Conservation (phyloP, 2,888 invertebrate genomes). For the Auanema freiburgensis region DNA sequence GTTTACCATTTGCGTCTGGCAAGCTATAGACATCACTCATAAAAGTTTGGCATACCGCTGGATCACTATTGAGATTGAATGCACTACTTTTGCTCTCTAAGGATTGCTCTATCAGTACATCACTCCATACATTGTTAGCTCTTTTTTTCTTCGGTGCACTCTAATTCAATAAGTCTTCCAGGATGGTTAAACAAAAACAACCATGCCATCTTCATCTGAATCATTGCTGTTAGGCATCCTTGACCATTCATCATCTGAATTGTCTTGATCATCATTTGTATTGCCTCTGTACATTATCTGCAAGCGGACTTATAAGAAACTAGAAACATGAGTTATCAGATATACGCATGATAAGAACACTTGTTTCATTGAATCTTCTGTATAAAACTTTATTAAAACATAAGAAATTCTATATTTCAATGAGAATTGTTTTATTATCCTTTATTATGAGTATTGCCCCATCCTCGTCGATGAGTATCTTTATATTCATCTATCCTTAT, state of each 20-base stretch:
- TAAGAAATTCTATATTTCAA: too few species aligned
- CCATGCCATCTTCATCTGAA: constrained; percentile 8
- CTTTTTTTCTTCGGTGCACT: constrained; percentile 15
- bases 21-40: too few species aligned
- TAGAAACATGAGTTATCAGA: not conserved
- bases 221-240: not conserved
- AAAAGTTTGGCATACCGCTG: too few species aligned
- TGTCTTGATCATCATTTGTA: constrained; percentile 7
- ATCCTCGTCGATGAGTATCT: constrained; percentile 58
- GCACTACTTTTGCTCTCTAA: constrained; percentile 13
- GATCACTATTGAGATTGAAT: constrained; percentile 11
- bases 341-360: too few species aligned
- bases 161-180: not conserved
- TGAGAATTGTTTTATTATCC: too few species aligned
- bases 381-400: not conserved
- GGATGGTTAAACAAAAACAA: not conserved
- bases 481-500: constrained; percentile 59
- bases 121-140: constrained; percentile 16
- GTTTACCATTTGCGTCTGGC: constrained; percentile 10
- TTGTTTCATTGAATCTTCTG: not conserved
- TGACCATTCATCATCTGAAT: constrained; percentile 11
- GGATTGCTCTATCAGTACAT: constrained; percentile 19
- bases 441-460: constrained; percentile 62
- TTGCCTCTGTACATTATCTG: not conserved
- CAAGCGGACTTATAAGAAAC: not conserved